phyloP scores from a whole-genome alignment of 2,113 vertebrate genomes.

The Cebidichthys violaceus region DNA sequence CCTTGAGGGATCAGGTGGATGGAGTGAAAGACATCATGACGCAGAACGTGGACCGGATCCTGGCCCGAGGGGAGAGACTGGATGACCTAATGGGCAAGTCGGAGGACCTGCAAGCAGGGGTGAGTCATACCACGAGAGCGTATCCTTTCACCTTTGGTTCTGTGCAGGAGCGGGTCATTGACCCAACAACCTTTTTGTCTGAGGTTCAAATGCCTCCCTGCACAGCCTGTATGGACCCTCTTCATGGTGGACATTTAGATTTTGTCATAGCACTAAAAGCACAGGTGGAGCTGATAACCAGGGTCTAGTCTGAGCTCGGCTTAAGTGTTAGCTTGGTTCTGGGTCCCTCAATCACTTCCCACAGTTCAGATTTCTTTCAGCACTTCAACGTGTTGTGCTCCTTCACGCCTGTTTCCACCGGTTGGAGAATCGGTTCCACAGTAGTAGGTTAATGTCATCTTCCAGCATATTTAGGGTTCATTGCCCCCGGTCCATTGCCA shows the following conservation, averaged over 20 bases:
- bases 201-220: neutral
- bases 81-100: conserved; percentile 93
- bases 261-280: neutral
- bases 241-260: neutral
- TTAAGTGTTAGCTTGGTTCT: neutral
- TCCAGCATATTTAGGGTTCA: neutral
- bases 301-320: neutral
- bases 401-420: neutral
- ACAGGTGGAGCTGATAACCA: neutral
- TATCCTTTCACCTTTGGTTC: neutral
- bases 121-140: conserved; percentile 68
- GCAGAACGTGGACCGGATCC: conserved; percentile 93
- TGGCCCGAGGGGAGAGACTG: conserved; percentile 92
- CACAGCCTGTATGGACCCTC: neutral
- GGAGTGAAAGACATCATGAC: conserved; percentile 93
- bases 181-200: neutral
- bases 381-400: no score
- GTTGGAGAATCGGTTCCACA: neutral
- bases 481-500: neutral
- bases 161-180: neutral
- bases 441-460: neutral
- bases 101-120: conserved; percentile 91
- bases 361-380: no score
- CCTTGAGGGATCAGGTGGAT: conserved; percentile 89
- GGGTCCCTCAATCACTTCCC: neutral